Base-by-base conservation (phyloP, 2,113 vertebrate species). In the Todiramphus saurophagus region DNA sequence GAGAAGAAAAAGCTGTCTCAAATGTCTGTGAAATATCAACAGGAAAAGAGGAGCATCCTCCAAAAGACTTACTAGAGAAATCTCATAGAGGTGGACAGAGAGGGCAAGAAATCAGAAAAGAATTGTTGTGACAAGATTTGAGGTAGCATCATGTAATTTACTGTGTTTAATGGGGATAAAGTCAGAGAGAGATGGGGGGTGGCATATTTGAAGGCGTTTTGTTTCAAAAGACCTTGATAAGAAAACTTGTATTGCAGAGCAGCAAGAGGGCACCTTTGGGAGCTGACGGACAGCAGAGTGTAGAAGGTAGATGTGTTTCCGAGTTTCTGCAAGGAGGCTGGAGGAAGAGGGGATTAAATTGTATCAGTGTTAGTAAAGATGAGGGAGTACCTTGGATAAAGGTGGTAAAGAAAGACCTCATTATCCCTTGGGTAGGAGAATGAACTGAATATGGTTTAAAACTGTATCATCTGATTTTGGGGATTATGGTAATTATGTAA, bases 201-300 rank as follows among this genome's bases (percentile, higher is more conserved):
- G 50, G 15, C 18, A 12, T 8, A 5, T 50, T 46, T 39, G 31
- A 39, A 67, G 35, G n/a, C 21, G 2, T 93, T 93, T 79, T 92
- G 48, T 75, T 91, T 73, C 69, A 24, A 30, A 53, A 85, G 43
- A 31, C 53, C 63, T 70, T 51, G 28, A 46, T 53, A 30, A 63
- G 27, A 39, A 69, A 55, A 55, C 55, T 25, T 50, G 12, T 63
- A 24, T 50, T 92, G 68, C 23, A 37, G 55, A 91, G 51, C 27
- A 55, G 67, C 3, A 33, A 56, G 58, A 58, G 80, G 41, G 6
- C 83, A 9, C 33, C 43, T 53, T 14, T 10, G 41, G 16, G 66
- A 84, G 33, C 41, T 2, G 5, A 11, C 1, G 12, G 7, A 19
- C 13, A 3, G 75, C 41, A 13, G n/a, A 62, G 39, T 5, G 0